phyloP scores from a whole-genome alignment of 2,888 invertebrate species.

The Melinopterus prodromus region DNA sequence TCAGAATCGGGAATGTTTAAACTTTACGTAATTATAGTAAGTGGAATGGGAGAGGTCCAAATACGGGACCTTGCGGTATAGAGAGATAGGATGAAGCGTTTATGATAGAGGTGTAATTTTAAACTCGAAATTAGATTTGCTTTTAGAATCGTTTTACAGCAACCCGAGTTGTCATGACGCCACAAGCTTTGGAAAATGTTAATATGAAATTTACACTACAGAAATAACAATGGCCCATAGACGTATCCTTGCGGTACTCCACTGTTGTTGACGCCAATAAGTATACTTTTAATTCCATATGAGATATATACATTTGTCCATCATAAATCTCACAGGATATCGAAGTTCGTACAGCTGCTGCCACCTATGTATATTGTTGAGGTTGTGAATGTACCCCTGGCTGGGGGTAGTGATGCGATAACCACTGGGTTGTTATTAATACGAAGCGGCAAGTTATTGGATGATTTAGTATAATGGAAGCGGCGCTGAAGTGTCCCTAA shows the following conservation, averaged over 20 bases:
- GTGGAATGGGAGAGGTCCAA: no score
- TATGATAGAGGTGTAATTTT: no score
- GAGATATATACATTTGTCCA: background rate
- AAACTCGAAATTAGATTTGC: no score
- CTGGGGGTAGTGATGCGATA: constrained; percentile 5
- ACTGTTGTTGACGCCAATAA: background rate
- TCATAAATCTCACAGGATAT: background rate
- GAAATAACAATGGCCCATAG: background rate
- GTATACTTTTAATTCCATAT: background rate
- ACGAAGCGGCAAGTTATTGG: constrained; percentile 22
- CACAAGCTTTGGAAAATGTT: no score
- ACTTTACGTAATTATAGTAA: no score
- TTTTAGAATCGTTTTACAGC: no score
- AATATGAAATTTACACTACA: background rate
- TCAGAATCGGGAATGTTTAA: no score
- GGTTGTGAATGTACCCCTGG: background rate
- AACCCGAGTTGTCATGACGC: no score
- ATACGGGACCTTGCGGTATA: no score
- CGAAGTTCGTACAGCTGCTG: background rate
- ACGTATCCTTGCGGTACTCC: background rate
- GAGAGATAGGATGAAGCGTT: no score
- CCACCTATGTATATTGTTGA: background rate
- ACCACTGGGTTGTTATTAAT: constrained; percentile 20
- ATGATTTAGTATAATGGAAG: constrained; percentile 18
- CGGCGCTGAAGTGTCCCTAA: background rate